Evolutionary conservation across 2,888 invertebrate species (phyloP), one percentile per base, ranked within the genome.

Genomic region (Leptinotarsa haldemani): DNA sequence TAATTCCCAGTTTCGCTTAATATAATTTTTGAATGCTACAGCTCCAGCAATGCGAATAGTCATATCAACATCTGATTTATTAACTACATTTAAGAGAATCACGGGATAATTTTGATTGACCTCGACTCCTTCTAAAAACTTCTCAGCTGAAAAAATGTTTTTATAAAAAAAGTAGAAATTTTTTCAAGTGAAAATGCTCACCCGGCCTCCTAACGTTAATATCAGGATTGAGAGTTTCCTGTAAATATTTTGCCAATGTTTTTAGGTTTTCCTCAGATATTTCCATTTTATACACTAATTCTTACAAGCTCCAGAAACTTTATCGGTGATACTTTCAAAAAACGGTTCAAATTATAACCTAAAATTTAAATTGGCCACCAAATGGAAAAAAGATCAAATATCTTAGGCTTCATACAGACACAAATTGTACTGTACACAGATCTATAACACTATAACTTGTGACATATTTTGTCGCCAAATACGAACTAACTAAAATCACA

Each of bases 11-110:
- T 99, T 97, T 70, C 97, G 90, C 87, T 98, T 98, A 25, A 98
- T 92, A 85, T 94, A 98, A 86, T 99, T 99, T 86, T 99, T 99
- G 85, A 99, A 97, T 0, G 95, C 95, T 75, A 99, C 94, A 13
- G 98, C 95, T 25, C 97, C 96, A 7, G 97, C 95, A 53, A 97
- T 91, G 78, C 97, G 90, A 73, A 97, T 94, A 2, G 94, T 94
- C 84, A 94, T 89, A 78, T 96, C 95, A 61, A 94, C 90, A 78
- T 93, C 93, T 63, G 93, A 90, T 82, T 95, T 96, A 82, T 96
- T 95, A 73, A 99, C 93, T 15, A 98, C 90, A 83, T 95, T 93
- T 7, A 99, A 89, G 67, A 98, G 88, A 40, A 98, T 88, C 18
- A 97, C 89, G 0, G 97, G 94, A 89, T 96, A 98, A 85, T 97